Evolutionary conservation across 2,888 invertebrate genomes (phyloP), one percentile per base, ranked within the genome.

Genomic region (Drosophila paramelanica): DNA sequence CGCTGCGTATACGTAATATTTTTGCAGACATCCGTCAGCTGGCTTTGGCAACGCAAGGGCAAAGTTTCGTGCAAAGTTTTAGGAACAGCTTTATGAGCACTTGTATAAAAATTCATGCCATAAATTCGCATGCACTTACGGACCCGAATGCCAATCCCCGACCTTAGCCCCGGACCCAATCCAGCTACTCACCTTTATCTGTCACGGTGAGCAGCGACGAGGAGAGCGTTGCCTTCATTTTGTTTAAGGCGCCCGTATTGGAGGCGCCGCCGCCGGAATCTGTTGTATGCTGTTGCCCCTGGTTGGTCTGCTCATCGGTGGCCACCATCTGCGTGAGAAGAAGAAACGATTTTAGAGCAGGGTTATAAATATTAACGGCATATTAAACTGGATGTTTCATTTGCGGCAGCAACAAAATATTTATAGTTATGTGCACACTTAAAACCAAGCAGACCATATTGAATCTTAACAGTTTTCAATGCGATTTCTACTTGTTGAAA

Each of bases 161-260:
- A 38, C 3, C 46, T 31, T 20, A 13, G 42, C 3, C 10, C 50
- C 33, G 14, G n/a, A 11, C 4, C 36, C 23, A 43, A 46, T 3
- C 14, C 14, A 10, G 20, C 7, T 7, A 68, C 77, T 81, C 51
- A 82, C 97, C 96, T 94, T 96, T 96, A 92, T 97, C 96, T 92
- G 97, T 97, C 73, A 96, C 96, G 60, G 95, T 96, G 92, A 97
- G 95, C 52, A 97, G 93, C 65, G 96, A 96, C 36, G 96, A 96
- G 66, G 96, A 96, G 72, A 96, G 94, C 46, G 96, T 96, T 92
- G 97, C 97, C 79, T 96, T 95, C 85, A 97, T 93, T 93, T 96
- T 97, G 88, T 96, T 96, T 91, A 97, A 96, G 62, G 97, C 95
- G 45, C 83, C 83, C 52, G 83, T 88, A 45, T 83, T 88, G 31